Evolutionary conservation across 2,797 vertebrate species (phyloP).

Genomic region (Gephyroberyx darwinii): DNA sequence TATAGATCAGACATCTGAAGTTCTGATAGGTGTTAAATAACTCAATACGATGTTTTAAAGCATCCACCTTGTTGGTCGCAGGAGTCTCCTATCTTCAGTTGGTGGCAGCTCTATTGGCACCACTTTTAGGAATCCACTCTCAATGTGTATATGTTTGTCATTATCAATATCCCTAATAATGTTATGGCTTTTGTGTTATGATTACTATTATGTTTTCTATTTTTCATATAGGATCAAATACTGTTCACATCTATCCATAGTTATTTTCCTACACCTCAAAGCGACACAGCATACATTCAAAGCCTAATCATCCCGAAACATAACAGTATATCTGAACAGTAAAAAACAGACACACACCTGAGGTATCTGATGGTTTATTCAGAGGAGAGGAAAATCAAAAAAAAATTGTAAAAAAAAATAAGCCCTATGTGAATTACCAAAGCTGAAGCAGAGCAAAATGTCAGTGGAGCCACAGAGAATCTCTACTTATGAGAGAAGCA

Average conservation of each 20-base stretch:
- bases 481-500: slow-evolving; percentile 57
- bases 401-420: slow-evolving; percentile 39
- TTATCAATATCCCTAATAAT: no score
- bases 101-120: not conserved
- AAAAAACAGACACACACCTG: slow-evolving; percentile 14
- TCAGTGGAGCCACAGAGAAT: slow-evolving; percentile 61
- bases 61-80: slow-evolving; percentile 1
- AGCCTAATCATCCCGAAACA: slow-evolving; percentile 7
- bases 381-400: slow-evolving; percentile 21
- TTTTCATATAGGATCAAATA: no score
- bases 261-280: no score
- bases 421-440: slow-evolving; percentile 37
- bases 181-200: no score
- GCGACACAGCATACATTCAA: no score
- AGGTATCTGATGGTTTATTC: slow-evolving; percentile 28
- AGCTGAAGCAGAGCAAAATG: slow-evolving; percentile 59
- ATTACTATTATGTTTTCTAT: no score
- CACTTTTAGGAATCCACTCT: not conserved
- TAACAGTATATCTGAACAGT: not conserved
- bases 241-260: no score
- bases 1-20: no score
- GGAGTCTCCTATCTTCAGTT: not conserved
- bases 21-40: no score
- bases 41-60: not conserved
- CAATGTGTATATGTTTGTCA: not conserved